Conservation (phyloP, 2,888 invertebrate species). For the Drosophila sordidula region DNA sequence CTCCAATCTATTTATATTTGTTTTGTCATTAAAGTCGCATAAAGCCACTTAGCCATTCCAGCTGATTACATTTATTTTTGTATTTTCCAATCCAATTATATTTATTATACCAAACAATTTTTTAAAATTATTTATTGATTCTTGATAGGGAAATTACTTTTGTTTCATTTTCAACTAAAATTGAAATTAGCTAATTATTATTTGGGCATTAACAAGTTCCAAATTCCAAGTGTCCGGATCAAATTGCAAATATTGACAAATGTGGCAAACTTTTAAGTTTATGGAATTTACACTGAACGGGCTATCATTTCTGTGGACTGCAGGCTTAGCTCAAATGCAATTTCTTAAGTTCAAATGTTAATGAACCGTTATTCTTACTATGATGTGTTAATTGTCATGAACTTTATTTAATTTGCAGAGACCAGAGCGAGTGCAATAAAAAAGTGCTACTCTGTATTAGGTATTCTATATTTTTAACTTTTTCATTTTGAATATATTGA, state of each 20-base stretch:
- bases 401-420: conserved; percentile 6
- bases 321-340: conserved; percentile 1
- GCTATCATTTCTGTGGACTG: conserved; percentile 1
- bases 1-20: too few relatives aligned
- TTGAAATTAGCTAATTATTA: too few relatives aligned
- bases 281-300: neutral
- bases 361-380: conserved; percentile 21
- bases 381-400: conserved; percentile 25
- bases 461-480: neutral
- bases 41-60: too few relatives aligned
- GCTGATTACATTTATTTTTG: too few relatives aligned
- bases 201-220: conserved; percentile 15
- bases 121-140: too few relatives aligned
- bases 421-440: neutral
- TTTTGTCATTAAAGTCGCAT: too few relatives aligned
- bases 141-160: neutral
- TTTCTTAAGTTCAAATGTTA: conserved; percentile 37
- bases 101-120: too few relatives aligned
- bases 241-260: conserved; percentile 26
- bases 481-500: neutral
- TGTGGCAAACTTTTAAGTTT: neutral
- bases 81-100: too few relatives aligned
- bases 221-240: conserved; percentile 24
- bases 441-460: neutral
- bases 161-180: too few relatives aligned